Conservation (phyloP, 2,888 invertebrate species). For the Synanthedon myopaeformis region DNA sequence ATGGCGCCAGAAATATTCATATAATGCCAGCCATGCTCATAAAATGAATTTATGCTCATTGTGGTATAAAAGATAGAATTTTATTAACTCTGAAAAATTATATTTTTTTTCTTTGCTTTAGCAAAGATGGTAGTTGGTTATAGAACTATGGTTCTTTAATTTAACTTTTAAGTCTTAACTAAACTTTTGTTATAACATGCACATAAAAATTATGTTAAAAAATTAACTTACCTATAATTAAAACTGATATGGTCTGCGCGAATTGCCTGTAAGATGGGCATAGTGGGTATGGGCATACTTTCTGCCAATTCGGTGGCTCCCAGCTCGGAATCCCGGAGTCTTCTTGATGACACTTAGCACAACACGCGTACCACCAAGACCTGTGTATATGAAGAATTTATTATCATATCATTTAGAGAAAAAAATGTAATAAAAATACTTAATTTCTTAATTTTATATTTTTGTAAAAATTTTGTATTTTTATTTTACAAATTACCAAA, state of each 20-base stretch:
- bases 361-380: constrained; percentile 88
- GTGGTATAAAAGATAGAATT: too few relatives aligned
- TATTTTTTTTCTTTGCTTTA: too few relatives aligned
- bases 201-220: neutral
- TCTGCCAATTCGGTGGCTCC: constrained; percentile 86
- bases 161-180: neutral
- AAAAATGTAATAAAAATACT: neutral
- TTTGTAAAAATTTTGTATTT: neutral
- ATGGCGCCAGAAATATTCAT: too few relatives aligned
- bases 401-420: neutral
- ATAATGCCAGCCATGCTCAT: too few relatives aligned
- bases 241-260: constrained; percentile 79
- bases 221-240: constrained; percentile 73
- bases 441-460: neutral
- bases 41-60: too few relatives aligned
- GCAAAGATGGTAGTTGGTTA: too few relatives aligned
- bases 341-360: constrained; percentile 81
- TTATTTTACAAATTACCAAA: too few relatives aligned
- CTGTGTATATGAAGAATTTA: constrained; percentile 34
- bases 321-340: constrained; percentile 80
- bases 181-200: neutral
- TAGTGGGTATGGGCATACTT: constrained; percentile 84
- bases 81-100: too few relatives aligned
- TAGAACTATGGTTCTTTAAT: too few relatives aligned
- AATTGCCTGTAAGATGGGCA: constrained; percentile 88